Conservation (phyloP, 2,113 vertebrate species). For the Pomatorhinus ruficollis region DNA sequence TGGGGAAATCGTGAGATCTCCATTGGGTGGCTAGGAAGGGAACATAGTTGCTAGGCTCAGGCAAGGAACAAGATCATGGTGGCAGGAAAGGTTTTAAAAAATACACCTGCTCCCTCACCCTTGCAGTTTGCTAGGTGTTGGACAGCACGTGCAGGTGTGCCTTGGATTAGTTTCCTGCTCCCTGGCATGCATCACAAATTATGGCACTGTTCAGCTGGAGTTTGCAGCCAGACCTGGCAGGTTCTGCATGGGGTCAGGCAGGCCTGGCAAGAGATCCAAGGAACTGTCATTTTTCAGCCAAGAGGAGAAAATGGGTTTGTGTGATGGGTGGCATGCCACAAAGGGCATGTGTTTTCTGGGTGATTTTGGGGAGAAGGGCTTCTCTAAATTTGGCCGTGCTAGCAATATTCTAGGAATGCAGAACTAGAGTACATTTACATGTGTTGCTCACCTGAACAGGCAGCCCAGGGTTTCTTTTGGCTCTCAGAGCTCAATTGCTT, state of each 20-base stretch:
- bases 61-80: neutral
- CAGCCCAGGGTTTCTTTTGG: neutral
- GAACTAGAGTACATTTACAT: neutral
- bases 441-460: neutral
- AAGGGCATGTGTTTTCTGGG: neutral
- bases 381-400: neutral
- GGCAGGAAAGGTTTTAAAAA: neutral
- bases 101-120: neutral
- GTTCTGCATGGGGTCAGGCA: neutral
- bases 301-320: neutral
- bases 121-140: neutral
- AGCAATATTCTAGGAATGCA: neutral
- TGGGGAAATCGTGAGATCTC: neutral
- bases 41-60: neutral
- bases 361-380: neutral
- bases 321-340: neutral
- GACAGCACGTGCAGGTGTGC: neutral
- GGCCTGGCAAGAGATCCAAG: neutral
- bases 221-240: neutral
- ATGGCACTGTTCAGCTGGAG: rapidly evolving
- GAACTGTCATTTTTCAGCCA: neutral
- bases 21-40: neutral
- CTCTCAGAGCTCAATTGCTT: neutral
- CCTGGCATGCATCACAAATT: neutral
- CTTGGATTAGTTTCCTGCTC: neutral